Evolutionary conservation across 2,888 invertebrate genomes (phyloP).

Genomic region (Mythimna albipuncta): DNA sequence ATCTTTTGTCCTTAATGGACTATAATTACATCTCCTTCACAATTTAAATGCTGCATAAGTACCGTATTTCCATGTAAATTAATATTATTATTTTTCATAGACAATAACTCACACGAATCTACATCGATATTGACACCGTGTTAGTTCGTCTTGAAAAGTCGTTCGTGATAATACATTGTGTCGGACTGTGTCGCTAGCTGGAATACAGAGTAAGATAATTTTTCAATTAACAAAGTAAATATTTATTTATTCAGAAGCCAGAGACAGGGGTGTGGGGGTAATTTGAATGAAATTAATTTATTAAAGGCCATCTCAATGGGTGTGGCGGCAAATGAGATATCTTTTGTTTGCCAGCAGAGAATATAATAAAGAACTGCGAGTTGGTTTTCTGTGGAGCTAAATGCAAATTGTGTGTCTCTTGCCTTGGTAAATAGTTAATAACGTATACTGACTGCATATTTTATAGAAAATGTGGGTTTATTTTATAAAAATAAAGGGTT

Average conservation of each 20-base stretch:
- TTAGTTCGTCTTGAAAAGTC: not conserved
- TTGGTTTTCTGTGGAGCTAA: constrained; percentile 21
- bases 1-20: constrained; percentile 14
- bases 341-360: constrained; percentile 51
- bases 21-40: constrained; percentile 20
- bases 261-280: constrained; percentile 54
- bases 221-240: constrained; percentile 78
- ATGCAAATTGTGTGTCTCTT: constrained; percentile 36
- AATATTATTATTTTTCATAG: constrained; percentile 29
- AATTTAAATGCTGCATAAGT: constrained; percentile 17
- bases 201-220: constrained; percentile 67
- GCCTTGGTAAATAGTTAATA: constrained; percentile 11
- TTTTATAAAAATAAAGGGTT: constrained; percentile 1
- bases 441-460: not conserved
- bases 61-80: constrained; percentile 34
- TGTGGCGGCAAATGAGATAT: constrained; percentile 62
- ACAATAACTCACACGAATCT: not conserved
- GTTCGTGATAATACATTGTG: constrained; percentile 9
- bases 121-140: constrained; percentile 16
- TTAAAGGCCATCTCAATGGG: constrained; percentile 65
- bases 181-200: constrained; percentile 18
- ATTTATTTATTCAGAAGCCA: constrained; percentile 70
- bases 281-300: constrained; percentile 80
- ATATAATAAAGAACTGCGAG: constrained; percentile 39
- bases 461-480: not conserved